Conservation (phyloP, 2,113 vertebrate genomes). For the Chlorodrepanis virens region DNA sequence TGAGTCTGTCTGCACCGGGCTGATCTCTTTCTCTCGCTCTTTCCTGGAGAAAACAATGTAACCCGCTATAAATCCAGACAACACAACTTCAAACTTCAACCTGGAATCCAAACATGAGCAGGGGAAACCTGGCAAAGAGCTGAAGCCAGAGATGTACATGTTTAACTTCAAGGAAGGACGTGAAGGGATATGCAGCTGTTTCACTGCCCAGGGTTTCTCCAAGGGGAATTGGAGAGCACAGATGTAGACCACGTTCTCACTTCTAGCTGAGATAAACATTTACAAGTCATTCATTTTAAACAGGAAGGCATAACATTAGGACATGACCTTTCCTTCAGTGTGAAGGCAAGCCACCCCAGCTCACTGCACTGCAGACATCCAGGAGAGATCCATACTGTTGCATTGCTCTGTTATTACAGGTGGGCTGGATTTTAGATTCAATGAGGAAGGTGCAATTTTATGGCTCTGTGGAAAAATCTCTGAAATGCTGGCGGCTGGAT, state of each 20-base stretch:
- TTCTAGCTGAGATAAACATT: slow-evolving; percentile 41
- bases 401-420: slow-evolving; percentile 58
- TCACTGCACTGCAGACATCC: not conserved
- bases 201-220: not conserved
- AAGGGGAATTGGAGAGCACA: not conserved
- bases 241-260: not conserved
- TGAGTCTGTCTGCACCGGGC: not conserved
- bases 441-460: slow-evolving; percentile 8
- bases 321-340: not conserved
- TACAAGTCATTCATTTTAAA: slow-evolving; percentile 28
- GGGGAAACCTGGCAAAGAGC: not conserved
- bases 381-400: not conserved
- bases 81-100: not conserved
- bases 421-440: slow-evolving; percentile 27
- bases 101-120: not conserved
- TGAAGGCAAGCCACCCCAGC: not conserved
- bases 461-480: slow-evolving; percentile 19
- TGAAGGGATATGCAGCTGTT: slow-evolving; percentile 9
- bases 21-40: not conserved
- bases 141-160: not conserved
- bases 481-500: not conserved
- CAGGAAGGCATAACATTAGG: not conserved
- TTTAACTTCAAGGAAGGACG: not conserved
- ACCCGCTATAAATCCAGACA: not conserved
- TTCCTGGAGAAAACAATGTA: not conserved